Conservation (phyloP, 92 coral and sea anemone species). For the Bergia puertoricense region DNA sequence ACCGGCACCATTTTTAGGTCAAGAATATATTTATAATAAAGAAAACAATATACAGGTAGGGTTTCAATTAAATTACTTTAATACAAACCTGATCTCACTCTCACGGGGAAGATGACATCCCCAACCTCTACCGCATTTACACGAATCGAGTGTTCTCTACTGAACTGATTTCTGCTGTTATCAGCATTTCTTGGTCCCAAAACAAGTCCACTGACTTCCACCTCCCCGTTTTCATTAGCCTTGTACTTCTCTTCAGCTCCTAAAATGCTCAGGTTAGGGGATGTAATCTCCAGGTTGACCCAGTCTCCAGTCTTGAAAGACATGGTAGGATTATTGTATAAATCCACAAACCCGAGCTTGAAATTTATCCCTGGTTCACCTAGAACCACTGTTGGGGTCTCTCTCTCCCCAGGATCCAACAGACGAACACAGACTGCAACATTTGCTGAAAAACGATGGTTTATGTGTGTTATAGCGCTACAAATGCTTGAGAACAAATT, state of each 20-base stretch:
- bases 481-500: not conserved
- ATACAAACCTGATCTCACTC: slow-evolving; percentile 66
- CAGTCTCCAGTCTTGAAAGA: slow-evolving; percentile 67
- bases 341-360: slow-evolving; percentile 71
- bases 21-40: too few species aligned
- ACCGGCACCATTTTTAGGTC: too few species aligned
- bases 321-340: slow-evolving; percentile 67
- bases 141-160: slow-evolving; percentile 57
- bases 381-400: slow-evolving; percentile 68
- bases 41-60: too few species aligned
- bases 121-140: slow-evolving; percentile 73
- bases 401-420: slow-evolving; percentile 67
- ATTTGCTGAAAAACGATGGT: slow-evolving; percentile 53
- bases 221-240: slow-evolving; percentile 65
- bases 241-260: slow-evolving; percentile 70
- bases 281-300: slow-evolving; percentile 63
- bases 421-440: slow-evolving; percentile 60
- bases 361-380: slow-evolving; percentile 72
- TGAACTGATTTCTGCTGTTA: slow-evolving; percentile 52
- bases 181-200: slow-evolving; percentile 60
- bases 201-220: slow-evolving; percentile 77
- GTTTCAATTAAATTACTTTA: too few species aligned
- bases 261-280: slow-evolving; percentile 58
- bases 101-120: slow-evolving; percentile 69
- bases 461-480: not conserved